Conservation (phyloP, 2,113 vertebrate genomes). For the Corythornis cristatus region DNA sequence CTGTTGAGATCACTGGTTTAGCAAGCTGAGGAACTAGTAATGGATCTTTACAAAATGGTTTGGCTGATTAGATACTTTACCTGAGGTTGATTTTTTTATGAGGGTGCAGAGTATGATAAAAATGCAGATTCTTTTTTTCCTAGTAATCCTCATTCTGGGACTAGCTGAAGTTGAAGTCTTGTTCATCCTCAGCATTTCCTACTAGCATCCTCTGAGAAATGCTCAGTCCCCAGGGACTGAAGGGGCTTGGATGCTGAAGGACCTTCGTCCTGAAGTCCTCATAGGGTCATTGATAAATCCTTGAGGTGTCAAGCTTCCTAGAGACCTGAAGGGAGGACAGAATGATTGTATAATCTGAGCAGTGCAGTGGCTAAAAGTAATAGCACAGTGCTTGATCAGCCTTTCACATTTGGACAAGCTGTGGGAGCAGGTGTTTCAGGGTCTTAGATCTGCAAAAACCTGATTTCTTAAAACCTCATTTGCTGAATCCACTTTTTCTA, state of each 20-base stretch:
- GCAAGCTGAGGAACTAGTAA: neutral
- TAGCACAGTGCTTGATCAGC: slow-evolving; percentile 6
- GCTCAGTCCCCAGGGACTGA: neutral
- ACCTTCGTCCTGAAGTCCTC: neutral
- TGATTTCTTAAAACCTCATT: neutral
- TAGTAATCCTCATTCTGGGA: neutral
- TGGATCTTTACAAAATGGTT: neutral
- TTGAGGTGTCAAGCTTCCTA: neutral
- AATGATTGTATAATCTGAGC: neutral
- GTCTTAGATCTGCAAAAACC: neutral
- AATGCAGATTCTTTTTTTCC: neutral
- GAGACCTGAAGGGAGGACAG: neutral
- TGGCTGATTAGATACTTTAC: neutral
- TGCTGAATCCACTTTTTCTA: slow-evolving; percentile 46
- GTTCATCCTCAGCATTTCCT: neutral
- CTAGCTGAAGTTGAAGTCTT: neutral
- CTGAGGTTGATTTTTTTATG: neutral
- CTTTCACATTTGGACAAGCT: neutral
- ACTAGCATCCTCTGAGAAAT: neutral
- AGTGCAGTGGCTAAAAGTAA: neutral
- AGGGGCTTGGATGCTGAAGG: neutral
- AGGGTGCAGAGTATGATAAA: neutral
- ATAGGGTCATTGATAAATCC: neutral
- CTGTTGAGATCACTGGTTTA: neutral
- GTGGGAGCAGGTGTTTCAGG: slow-evolving; percentile 4